Percentiles rank a stretch among this genome's conserved stretches.
These are phyloP conservation scores for Lordiphosa fenestrarum DNA, from an alignment of 2,888 invertebrate species.

Conservation along the genomic window DNA sequence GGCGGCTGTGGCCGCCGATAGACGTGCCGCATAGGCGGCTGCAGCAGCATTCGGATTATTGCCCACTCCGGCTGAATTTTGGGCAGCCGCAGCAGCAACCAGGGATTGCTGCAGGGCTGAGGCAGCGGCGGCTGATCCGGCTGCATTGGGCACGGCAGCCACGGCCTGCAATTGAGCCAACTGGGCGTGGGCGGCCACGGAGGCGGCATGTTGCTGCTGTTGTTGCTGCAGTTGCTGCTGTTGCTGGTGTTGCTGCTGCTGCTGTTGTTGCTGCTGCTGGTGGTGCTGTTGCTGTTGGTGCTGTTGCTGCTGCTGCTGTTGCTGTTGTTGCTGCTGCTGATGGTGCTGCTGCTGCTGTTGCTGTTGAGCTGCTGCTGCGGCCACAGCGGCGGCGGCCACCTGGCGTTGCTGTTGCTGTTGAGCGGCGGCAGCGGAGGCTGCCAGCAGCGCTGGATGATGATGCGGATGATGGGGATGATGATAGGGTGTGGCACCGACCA, in stretches of 20 bases:
- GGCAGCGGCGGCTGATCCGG: conserved; percentile 81
- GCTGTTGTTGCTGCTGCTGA: conserved; percentile 66
- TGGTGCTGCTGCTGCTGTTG: conserved; percentile 82
- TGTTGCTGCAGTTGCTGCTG: conserved; percentile 36
- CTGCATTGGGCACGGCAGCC: conserved; percentile 83
- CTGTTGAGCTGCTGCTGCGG: conserved; percentile 82
- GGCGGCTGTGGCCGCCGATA: conserved; percentile 60
- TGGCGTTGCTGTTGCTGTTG: conserved; percentile 77
- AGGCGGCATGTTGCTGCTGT: conserved; percentile 57
- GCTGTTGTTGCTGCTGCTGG: conserved; percentile 48
- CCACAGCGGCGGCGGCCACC: conserved; percentile 82
- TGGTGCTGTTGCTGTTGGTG: conserved; percentile 56
- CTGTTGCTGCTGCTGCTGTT: conserved; percentile 64
- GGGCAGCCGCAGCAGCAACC: conserved; percentile 67
- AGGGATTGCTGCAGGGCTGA: conserved; percentile 83
- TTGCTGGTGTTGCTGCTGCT: conserved; percentile 41
- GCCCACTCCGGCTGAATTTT: conserved; percentile 55
- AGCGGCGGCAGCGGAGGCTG: conserved; percentile 84
- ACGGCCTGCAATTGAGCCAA: conserved; percentile 74
- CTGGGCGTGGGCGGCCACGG: conserved; percentile 54
- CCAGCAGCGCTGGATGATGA: conserved; percentile 83
- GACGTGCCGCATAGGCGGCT: conserved; percentile 77
- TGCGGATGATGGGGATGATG: conserved; percentile 71
- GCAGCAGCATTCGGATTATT: conserved; percentile 62
- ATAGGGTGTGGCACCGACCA: conserved; percentile 82